Evolutionary conservation across 2,113 vertebrate genomes (phyloP).

Genomic region (Cyanoramphus novaezelandiae): DNA sequence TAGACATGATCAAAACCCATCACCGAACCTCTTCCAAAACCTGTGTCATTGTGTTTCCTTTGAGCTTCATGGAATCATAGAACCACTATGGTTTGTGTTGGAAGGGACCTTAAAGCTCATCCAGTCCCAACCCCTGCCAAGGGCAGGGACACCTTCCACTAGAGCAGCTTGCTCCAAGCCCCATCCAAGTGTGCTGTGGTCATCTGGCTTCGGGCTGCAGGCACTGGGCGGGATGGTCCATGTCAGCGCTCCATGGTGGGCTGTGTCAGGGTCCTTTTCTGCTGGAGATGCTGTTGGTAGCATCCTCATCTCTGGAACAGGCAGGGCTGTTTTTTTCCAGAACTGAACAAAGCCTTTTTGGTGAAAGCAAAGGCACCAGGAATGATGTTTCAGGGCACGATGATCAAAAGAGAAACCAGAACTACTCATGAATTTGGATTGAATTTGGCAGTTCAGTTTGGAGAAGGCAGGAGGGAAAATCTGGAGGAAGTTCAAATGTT

Average conservation of each 20-base stretch:
- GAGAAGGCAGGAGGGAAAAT: not conserved
- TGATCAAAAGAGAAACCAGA: conserved; percentile 21
- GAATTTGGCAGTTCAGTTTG: conserved; percentile 12
- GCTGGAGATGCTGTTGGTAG: not conserved
- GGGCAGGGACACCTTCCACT: not conserved
- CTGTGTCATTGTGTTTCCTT: not conserved
- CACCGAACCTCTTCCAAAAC: not conserved
- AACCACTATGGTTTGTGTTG: not conserved
- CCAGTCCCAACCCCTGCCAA: not conserved
- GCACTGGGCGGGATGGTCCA: not conserved
- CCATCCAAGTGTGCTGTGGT: not conserved
- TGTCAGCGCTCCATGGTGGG: rapidly evolving
- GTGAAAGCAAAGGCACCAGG: not conserved
- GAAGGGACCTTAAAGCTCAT: not conserved
- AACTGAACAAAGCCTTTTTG: not conserved
- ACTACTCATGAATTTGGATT: not conserved
- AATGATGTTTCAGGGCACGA: not conserved
- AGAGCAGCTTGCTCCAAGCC: not conserved
- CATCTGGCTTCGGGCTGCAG: not conserved
- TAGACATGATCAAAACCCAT: not conserved
- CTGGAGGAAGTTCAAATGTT: conserved; percentile 33
- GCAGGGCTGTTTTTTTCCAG: not conserved
- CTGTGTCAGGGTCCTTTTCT: rapidly evolving
- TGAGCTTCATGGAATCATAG: not conserved
- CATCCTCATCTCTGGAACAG: not conserved